Evolutionary conservation across 2,888 invertebrate genomes (phyloP), one percentile per base, ranked within the genome.

Genomic region (Stramonita haemastoma): DNA sequence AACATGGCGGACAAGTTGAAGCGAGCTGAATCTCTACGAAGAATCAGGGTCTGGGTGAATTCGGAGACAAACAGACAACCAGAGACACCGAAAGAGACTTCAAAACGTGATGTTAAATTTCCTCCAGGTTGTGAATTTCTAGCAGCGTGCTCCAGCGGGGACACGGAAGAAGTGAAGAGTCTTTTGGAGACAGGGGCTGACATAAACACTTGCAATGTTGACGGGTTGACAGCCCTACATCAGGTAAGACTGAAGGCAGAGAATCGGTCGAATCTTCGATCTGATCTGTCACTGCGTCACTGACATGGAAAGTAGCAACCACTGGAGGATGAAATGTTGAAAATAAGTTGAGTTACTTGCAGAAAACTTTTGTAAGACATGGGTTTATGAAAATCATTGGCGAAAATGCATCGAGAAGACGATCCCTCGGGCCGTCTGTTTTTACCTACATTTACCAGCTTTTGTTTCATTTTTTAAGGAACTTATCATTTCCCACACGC

Each of bases 151-250:
- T 98, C 99, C 93, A 97, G 99, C 92, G 98, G 99, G 93, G 99
- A 99, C 96, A 98, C 98, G 96, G 98, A 98, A 92, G 99, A 99
- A 96, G 99, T 99, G 94, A 97, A 98, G 95, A 97, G 98, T 94
- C 97, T 99, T 95, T 96, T 99, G 95, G 97, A 98, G 95, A 97
- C 98, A 96, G 98, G 98, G 94, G 99, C 99, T 94, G 99, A 99
- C 96, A 99, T 99, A 96, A 98, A 99, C 97, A 99, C 99, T 92
- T 98, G 98, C 91, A 99, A 99, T 96, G 98, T 99, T 92, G 99
- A 99, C 96, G 99, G 99, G 92, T 97, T 99, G 94, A 99, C 99
- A 90, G 99, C 99, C 90, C 97, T 99, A 92, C 99, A 99, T 97
- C 99, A 99, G 98, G 99, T 99, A 97, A 90, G 89, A 32, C 13